These are phyloP conservation scores for Troides oblongomaculatus DNA, from an alignment of 2,888 invertebrate species.

Conservation along the genomic window DNA sequence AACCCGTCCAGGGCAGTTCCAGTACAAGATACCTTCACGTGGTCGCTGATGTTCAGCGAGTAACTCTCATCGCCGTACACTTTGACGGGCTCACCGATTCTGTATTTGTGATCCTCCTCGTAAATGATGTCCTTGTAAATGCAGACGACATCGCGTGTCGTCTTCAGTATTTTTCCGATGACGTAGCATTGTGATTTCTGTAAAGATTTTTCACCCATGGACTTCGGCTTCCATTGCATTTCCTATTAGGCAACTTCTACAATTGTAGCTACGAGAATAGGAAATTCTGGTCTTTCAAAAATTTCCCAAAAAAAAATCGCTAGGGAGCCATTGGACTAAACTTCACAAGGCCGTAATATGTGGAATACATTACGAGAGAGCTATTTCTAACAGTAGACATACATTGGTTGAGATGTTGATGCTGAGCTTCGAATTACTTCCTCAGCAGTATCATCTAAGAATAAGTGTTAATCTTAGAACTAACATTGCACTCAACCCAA, in stretches of 20 bases:
- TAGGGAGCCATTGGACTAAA: too few relatives aligned
- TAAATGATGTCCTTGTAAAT: constrained; percentile 46
- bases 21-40: constrained; percentile 84
- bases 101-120: constrained; percentile 37
- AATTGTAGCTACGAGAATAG: too few relatives aligned
- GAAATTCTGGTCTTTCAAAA: too few relatives aligned
- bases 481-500: constrained; percentile 42
- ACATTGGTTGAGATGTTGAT: neutral
- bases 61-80: constrained; percentile 80
- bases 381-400: too few relatives aligned
- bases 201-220: constrained; percentile 6
- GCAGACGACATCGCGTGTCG: constrained; percentile 39
- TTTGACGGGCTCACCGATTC: constrained; percentile 32
- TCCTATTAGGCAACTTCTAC: too few relatives aligned
- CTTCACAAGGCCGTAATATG: too few relatives aligned
- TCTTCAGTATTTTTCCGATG: constrained; percentile 34
- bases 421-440: neutral
- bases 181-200: constrained; percentile 40
- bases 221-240: too few relatives aligned
- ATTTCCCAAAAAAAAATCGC: too few relatives aligned
- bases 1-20: constrained; percentile 56
- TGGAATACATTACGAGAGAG: too few relatives aligned
- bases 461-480: constrained; percentile 19
- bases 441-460: neutral
- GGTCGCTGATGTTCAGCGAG: constrained; percentile 83